Evolutionary conservation across 2,888 invertebrate genomes (phyloP).

Genomic region (Mongoloraphidia duomilia): DNA sequence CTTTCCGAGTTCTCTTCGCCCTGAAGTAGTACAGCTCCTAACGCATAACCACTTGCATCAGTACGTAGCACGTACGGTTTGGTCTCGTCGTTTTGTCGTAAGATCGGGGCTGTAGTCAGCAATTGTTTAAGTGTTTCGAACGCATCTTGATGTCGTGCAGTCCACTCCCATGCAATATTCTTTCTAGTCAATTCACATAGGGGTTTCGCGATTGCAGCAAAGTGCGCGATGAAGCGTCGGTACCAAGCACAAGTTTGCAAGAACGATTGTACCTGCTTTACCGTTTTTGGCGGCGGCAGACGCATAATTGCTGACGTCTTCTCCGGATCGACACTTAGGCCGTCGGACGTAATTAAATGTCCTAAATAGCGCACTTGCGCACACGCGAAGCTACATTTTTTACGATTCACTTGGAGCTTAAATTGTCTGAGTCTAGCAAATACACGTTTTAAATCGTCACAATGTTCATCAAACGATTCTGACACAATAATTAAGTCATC

Average conservation of each 20-base stretch:
- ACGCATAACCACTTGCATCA: no score
- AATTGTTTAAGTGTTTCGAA: conserved; percentile 3
- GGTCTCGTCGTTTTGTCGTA: conserved; percentile 2
- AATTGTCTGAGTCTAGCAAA: conserved; percentile 9
- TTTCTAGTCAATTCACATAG: conserved; percentile 11
- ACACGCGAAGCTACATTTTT: conserved; percentile 2
- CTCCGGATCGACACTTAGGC: conserved; percentile 8
- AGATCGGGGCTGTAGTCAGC: no score
- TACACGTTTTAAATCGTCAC: conserved; percentile 7
- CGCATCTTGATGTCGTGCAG: not conserved
- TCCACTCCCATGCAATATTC: conserved; percentile 11
- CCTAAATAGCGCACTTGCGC: conserved; percentile 5
- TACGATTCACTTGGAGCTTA: conserved; percentile 5
- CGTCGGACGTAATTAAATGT: no score
- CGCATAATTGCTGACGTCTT: conserved; percentile 8
- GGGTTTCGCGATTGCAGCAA: conserved; percentile 10
- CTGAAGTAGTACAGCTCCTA: no score
- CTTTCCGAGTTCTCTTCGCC: no score
- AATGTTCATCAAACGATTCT: conserved; percentile 7
- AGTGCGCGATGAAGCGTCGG: conserved; percentile 12
- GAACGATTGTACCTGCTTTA: conserved; percentile 7
- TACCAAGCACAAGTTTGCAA: conserved; percentile 13
- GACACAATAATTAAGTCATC: conserved; percentile 11
- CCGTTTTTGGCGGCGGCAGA: conserved; percentile 7
- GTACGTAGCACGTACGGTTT: conserved; percentile 1